Percentiles rank a stretch among this genome's conserved stretches.
phyloP scores from a whole-genome alignment of 2,113 vertebrate genomes.

The Naja naja region DNA sequence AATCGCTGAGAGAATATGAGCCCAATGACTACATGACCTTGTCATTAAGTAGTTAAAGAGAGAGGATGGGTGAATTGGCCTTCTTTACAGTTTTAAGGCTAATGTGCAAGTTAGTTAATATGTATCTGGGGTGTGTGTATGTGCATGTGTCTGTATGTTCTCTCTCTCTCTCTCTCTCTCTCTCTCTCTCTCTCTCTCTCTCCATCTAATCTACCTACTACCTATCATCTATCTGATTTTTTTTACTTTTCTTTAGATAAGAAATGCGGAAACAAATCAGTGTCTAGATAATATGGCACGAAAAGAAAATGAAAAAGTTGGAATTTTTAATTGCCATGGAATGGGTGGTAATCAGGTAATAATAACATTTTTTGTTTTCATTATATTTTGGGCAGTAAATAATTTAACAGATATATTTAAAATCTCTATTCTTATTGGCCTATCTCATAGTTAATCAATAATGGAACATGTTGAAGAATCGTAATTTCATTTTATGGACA shows the following conservation, averaged over 20 bases:
- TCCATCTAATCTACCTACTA: background rate
- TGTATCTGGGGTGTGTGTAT: background rate
- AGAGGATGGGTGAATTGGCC: background rate
- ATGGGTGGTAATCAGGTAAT: constrained; percentile 99
- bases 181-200: too few relatives aligned
- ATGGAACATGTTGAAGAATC: background rate
- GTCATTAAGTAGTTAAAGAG: background rate
- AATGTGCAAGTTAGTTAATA: background rate
- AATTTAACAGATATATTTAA: background rate
- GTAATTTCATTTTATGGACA: background rate
- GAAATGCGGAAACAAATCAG: constrained; percentile 98
- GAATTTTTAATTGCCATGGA: constrained; percentile 99
- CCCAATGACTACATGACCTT: background rate
- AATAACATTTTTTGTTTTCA: background rate
- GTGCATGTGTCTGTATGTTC: background rate
- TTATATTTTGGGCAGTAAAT: background rate
- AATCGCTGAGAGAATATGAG: too few relatives aligned
- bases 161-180: background rate
- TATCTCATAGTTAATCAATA: background rate
- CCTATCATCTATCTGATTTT: background rate
- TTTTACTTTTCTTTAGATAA: constrained; percentile 77
- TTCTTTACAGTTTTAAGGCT: background rate
- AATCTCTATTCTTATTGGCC: background rate
- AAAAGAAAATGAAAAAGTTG: constrained; percentile 98
- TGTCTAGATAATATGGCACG: constrained; percentile 99